phyloP scores from a whole-genome alignment of 2,888 invertebrate genomes.

The Geophilus truncorum region DNA sequence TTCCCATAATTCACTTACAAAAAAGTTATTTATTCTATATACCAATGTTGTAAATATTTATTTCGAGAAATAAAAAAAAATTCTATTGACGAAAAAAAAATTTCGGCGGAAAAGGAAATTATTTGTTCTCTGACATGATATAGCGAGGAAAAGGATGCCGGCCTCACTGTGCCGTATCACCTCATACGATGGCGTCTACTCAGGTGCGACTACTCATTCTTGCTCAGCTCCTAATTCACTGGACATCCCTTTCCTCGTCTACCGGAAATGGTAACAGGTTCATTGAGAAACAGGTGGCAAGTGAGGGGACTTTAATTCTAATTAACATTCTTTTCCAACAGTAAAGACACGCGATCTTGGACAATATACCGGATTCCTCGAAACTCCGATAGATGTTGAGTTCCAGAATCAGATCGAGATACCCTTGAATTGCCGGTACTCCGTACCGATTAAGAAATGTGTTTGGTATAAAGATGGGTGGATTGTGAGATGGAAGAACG shows the following conservation, averaged over 20 bases:
- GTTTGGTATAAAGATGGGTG: not conserved
- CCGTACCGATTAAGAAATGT: not conserved
- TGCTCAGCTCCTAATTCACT: not conserved
- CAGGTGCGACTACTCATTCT: not conserved
- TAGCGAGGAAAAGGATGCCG: not conserved
- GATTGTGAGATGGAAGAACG: not conserved
- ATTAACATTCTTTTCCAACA: not conserved
- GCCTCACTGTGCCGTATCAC: not conserved
- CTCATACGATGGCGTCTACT: not conserved
- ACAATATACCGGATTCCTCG: not conserved
- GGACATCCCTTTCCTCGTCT: not conserved
- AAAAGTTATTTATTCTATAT: too few species aligned
- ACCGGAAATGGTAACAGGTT: not conserved
- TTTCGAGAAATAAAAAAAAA: too few species aligned
- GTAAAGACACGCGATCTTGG: not conserved
- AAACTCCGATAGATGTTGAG: not conserved
- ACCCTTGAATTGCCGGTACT: not conserved
- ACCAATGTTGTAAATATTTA: too few species aligned
- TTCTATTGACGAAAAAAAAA: not conserved
- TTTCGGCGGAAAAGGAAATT: not conserved
- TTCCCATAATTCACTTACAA: too few species aligned
- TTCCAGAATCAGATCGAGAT: not conserved
- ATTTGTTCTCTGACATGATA: not conserved
- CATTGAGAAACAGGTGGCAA: not conserved
- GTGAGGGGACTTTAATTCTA: too few species aligned